These are phyloP conservation scores for Drosophila maculinotata DNA, from an alignment of 2,888 invertebrate genomes.

Conservation along the genomic window DNA sequence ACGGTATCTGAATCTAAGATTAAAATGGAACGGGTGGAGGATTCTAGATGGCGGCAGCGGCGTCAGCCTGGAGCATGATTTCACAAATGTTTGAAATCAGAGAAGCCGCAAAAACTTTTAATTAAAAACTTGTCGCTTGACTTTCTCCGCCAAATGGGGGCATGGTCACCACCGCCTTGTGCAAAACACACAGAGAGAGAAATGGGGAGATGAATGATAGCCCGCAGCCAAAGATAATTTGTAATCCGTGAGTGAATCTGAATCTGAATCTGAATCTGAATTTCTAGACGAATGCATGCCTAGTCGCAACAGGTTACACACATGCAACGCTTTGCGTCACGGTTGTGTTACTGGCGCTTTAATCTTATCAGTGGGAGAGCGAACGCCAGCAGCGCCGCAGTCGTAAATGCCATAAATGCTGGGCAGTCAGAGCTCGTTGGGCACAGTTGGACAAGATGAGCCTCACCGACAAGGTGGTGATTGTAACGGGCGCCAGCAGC, in stretches of 20 bases:
- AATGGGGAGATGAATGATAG: not conserved
- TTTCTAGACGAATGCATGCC: constrained; percentile 22
- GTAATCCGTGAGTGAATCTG: not conserved
- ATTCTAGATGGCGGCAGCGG: constrained; percentile 2
- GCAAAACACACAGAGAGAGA: not conserved
- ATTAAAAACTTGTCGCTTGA: constrained; percentile 74
- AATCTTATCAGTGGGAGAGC: constrained; percentile 43
- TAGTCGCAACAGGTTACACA: constrained; percentile 35
- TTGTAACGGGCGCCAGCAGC: constrained; percentile 90
- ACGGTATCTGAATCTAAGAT: constrained; percentile 31
- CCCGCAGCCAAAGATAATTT: too few species aligned
- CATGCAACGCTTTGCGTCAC: constrained; percentile 34
- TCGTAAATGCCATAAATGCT: constrained; percentile 51
- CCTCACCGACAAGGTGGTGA: constrained; percentile 85
- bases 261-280: too few species aligned
- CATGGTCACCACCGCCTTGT: constrained; percentile 1
- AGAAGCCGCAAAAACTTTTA: constrained; percentile 71
- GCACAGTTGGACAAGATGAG: constrained; percentile 69
- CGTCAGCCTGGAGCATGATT: constrained; percentile 63
- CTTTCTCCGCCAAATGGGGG: constrained; percentile 39
- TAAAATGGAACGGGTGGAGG: constrained; percentile 20
- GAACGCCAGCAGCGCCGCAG: too few species aligned
- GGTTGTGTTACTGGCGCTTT: constrained; percentile 14
- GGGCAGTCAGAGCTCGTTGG: constrained; percentile 1
- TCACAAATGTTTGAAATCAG: constrained; percentile 71